These are phyloP conservation scores for Meloidogyne floridensis DNA, from an alignment of 1,140 invertebrate genomes.

Conservation along the genomic window DNA sequence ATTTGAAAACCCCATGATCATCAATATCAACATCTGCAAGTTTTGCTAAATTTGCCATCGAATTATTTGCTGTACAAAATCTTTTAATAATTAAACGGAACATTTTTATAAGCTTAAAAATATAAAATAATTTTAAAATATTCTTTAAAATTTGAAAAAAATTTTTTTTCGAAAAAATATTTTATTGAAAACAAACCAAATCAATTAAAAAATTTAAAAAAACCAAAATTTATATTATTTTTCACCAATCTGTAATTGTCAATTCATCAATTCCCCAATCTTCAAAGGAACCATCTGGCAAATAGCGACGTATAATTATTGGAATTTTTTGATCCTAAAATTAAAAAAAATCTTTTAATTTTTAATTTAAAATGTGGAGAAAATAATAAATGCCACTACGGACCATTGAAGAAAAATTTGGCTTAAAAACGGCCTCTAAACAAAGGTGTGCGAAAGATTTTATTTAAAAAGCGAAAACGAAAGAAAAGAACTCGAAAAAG, in stretches of 20 bases:
- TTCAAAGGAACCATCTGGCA: slow-evolving; percentile 97
- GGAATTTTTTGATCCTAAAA: slow-evolving; percentile 81
- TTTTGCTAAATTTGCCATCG: slow-evolving; percentile 57
- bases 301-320: slow-evolving; percentile 91
- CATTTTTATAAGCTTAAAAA: background rate
- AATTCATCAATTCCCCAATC: slow-evolving; percentile 99
- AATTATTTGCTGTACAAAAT: background rate
- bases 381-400: background rate
- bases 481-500: no score
- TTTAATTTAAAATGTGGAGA: background rate
- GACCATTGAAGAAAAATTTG: background rate
- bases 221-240: background rate
- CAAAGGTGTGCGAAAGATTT: no score
- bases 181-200: no score
- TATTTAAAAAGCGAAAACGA: no score
- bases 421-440: no score
- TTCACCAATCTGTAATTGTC: slow-evolving; percentile 82
- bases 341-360: background rate
- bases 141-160: background rate
- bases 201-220: slow-evolving; percentile 21
- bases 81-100: background rate
- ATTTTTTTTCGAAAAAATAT: background rate
- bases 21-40: slow-evolving; percentile 81
- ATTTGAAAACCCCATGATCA: slow-evolving; percentile 79
- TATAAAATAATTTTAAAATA: slow-evolving; percentile 11